phyloP scores from a whole-genome alignment of 2,797 vertebrate genomes.

The Spinibarbus caldwelli region DNA sequence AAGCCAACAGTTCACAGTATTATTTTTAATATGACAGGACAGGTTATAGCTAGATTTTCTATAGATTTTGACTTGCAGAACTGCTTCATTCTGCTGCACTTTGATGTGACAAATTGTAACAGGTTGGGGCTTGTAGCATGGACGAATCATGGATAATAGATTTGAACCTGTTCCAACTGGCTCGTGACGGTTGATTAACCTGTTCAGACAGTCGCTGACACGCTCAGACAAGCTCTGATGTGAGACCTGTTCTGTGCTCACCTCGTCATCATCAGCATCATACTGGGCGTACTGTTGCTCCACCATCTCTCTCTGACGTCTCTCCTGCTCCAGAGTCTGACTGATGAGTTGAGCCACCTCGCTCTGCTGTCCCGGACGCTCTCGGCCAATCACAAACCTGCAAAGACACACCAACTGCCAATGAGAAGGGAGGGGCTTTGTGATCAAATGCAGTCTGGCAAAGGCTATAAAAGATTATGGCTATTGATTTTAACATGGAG shows the following conservation, averaged over 20 bases:
- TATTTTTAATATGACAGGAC: not conserved
- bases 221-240: conserved; percentile 21
- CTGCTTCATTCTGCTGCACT: not conserved
- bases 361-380: conserved; percentile 97
- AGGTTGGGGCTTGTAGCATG: conserved; percentile 32
- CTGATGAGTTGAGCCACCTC: conserved; percentile 97
- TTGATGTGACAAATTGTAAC: conserved; percentile 22
- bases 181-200: conserved; percentile 5
- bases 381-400: conserved; percentile 96
- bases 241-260: conserved; percentile 66
- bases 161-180: conserved; percentile 36
- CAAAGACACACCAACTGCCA: conserved; percentile 45
- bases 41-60: not conserved
- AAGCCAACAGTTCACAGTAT: not conserved
- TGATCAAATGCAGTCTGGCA: not conserved
- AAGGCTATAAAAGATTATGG: not conserved
- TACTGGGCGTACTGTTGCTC: conserved; percentile 97
- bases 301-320: conserved; percentile 91
- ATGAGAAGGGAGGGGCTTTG: conserved; percentile 27
- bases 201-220: conserved; percentile 14
- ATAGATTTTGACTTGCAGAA: not conserved
- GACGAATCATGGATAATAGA: conserved; percentile 21
- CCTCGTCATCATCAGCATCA: conserved; percentile 96
- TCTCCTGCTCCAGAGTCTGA: conserved; percentile 96
- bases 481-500: conserved; percentile 21